Conservation (phyloP, 2,113 vertebrate species). For the Equus quagga region DNA sequence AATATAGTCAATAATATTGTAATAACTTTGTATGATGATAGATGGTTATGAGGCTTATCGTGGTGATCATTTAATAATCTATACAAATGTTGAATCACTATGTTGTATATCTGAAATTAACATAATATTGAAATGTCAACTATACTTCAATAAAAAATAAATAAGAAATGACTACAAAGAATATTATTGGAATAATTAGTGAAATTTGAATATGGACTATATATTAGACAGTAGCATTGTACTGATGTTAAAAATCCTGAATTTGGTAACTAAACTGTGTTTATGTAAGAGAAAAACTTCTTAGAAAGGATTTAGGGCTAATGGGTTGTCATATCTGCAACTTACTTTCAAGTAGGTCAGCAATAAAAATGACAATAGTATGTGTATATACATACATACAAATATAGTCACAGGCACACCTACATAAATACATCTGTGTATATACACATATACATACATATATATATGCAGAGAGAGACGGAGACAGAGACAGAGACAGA, state of each 20-base stretch:
- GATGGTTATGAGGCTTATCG: too few relatives aligned
- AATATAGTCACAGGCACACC: background rate
- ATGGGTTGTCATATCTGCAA: background rate
- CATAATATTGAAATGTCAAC: too few relatives aligned
- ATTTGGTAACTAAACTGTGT: background rate
- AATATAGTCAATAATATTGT: too few relatives aligned
- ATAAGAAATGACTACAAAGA: background rate
- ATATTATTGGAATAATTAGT: background rate
- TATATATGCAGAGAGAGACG: background rate
- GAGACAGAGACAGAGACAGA: background rate
- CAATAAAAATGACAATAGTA: background rate
- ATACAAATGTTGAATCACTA: too few relatives aligned
- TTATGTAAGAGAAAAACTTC: background rate
- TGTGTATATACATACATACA: background rate
- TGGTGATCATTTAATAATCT: too few relatives aligned
- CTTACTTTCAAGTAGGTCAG: background rate
- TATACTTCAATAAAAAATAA: too few relatives aligned
- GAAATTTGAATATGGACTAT: background rate
- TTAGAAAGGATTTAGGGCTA: background rate
- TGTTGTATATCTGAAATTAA: too few relatives aligned
- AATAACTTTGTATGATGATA: too few relatives aligned
- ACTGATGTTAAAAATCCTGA: background rate
- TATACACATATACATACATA: background rate
- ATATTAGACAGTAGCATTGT: background rate
- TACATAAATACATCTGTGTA: too few relatives aligned